Base-by-base conservation (phyloP, 2,797 vertebrate species). In the Mustela erminea region DNA sequence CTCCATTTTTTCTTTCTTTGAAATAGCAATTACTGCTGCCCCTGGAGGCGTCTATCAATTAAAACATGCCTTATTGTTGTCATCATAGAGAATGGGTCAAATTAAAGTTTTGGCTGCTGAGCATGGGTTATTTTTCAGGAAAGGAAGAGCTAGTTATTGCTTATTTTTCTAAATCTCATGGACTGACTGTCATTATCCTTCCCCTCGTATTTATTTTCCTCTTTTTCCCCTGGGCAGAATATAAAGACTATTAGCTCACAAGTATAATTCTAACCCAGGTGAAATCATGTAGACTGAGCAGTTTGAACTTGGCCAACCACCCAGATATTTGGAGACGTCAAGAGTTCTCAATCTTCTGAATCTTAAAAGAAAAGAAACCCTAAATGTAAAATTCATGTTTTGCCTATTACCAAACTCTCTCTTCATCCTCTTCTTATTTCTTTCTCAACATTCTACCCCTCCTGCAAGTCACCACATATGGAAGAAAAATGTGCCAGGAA, bases 81-180 rank as follows among this genome's bases (percentile, higher is more conserved):
- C 25, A 46, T 77, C 9, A 54, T 0, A 81, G 56, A 96, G n/a
- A 86, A 89, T 81, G 46, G 13, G 41, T 91, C 74, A 96, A 43
- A 25, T 87, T 83, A 60, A 86, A 95, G 82, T 77, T 87, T 88
- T 58, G 62, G 49, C 58, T 96, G 54, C 77, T 85, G 46, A 95
- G n/a, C 46, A 49, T 80, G 13, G 13, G 46, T 52, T 86, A 75
- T 94, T 78, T 92, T 87, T 93, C 38, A 90, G 56, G 56, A 89
- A 87, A 93, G 56, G 9, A 96, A 93, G 68, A 97, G 6, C 25
- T 94, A 77, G 21, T 78, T 77, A 54, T 94, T 95, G 68, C 38
- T 93, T 81, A 82, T 38, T 85, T 93, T 78, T 60, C 66, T 70
- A 85, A 81, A 91, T 92, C 21, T 96, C 56, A 43, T 89, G 1